Conservation (phyloP, 2,888 invertebrate species). For the Drosophila demipolita region DNA sequence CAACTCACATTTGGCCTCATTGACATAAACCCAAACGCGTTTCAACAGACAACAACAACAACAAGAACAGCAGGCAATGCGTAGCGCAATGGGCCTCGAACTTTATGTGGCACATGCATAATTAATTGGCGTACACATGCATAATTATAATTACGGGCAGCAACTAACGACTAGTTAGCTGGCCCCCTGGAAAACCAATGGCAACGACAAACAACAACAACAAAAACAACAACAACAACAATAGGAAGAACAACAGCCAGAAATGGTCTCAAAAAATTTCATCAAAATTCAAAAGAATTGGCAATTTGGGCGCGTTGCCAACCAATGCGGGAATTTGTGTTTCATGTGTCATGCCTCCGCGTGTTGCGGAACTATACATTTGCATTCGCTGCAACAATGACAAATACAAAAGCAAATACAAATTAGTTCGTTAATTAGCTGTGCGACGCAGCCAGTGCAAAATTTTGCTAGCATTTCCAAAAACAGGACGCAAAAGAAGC, state of each 20-base stretch:
- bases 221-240: constrained; percentile 4
- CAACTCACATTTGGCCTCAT: not conserved
- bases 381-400: constrained; percentile 18
- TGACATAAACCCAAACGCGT: not conserved
- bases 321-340: constrained; percentile 52
- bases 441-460: constrained; percentile 57
- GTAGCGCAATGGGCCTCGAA: constrained; percentile 39
- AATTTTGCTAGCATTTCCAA: constrained; percentile 69
- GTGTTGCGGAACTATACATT: constrained; percentile 32
- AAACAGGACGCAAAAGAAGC: constrained; percentile 17
- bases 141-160: constrained; percentile 70
- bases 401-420: constrained; percentile 31
- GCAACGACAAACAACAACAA: constrained; percentile 15
- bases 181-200: constrained; percentile 29
- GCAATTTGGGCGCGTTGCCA: constrained; percentile 65
- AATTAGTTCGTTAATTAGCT: constrained; percentile 55
- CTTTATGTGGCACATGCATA: constrained; percentile 62
- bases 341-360: constrained; percentile 21
- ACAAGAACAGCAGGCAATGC: constrained; percentile 8
- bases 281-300: constrained; percentile 78
- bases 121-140: constrained; percentile 71
- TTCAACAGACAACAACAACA: not conserved
- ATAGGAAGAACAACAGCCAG: constrained; percentile 2
- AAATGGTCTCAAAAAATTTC: constrained; percentile 38
- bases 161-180: constrained; percentile 50